Base-by-base conservation (phyloP, 2,888 invertebrate genomes). In the Eurytoma californica region DNA sequence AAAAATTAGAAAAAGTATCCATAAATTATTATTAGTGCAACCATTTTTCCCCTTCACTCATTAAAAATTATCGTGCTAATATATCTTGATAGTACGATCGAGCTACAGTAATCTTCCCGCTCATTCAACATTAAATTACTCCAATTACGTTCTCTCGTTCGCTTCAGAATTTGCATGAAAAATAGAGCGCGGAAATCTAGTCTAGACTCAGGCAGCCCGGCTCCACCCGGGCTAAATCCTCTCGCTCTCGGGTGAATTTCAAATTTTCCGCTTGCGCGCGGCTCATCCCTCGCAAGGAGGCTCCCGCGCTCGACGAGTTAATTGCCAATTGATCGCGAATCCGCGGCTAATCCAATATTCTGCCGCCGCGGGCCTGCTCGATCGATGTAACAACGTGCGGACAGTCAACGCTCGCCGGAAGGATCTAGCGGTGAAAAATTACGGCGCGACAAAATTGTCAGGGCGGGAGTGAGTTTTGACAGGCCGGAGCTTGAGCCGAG, bases 261-360 rank as follows among this genome's bases (percentile, higher is more conserved):
- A 84, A 86, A 86, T 85, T 85, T 85, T 84, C 84, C 83, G 83
- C 83, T 82, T 39, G 39, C 51, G 72, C 49, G 51, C 28, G 53
- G 24, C 63, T 60, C 49, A n/a, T 24, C 24, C 30, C 73, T 66
- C 39, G 61, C 57, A 72, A 61, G 72, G 49, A 68, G 30, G 51
- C 57, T 7, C 39, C 55, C 47, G 30, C 18, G 14, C 18, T 39
- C 53, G 70, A 13, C 58, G 58, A 84, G 85, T 85, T 87, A 87
- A 87, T 87, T 87, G 87, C 84, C 86, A 87, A 87, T 87, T 86
- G 85, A 85, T 86, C 82, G 82, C 65, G 78, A 82, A 81, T 73
- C 77, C 55, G 47, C 69, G 76, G 76, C 69, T 83, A 82, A 82
- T 81, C 80, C 68, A 79, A 79, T 80, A 81, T 80, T 70, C 75